A percentile compares a stretch with the other conserved stretches of the same genome.
phyloP scores from a whole-genome alignment of 2,888 invertebrate species.

The Microdon myrmicae region DNA sequence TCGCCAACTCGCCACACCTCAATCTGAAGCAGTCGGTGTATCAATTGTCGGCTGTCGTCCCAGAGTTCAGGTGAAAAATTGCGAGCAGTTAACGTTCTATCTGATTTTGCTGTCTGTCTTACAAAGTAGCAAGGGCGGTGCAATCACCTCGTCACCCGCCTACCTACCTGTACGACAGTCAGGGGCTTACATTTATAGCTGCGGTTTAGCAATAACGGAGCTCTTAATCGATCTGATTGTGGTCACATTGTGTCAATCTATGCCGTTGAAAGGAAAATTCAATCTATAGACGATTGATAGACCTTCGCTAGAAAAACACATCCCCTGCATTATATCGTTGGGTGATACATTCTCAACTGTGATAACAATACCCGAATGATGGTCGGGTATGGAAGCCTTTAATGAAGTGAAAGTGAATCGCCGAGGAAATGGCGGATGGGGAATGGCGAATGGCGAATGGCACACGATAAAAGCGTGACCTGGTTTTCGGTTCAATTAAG shows the following conservation, averaged over 20 bases:
- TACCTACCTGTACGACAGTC: conserved; percentile 13
- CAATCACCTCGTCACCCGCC: not conserved
- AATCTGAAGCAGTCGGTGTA: not conserved
- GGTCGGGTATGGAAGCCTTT: conserved; percentile 18
- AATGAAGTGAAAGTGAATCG: conserved; percentile 34
- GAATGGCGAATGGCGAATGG: too few relatives aligned
- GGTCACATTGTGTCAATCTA: conserved; percentile 47
- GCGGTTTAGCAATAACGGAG: conserved; percentile 42
- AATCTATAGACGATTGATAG: conserved; percentile 25
- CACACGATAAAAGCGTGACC: conserved; percentile 36
- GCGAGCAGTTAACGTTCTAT: conserved; percentile 18
- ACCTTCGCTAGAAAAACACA: conserved; percentile 41
- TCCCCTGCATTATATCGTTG: conserved; percentile 28
- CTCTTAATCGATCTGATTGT: conserved; percentile 51
- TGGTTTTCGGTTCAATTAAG: conserved; percentile 33
- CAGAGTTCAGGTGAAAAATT: conserved; percentile 44
- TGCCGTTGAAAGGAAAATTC: conserved; percentile 9
- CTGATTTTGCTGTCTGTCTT: conserved; percentile 24
- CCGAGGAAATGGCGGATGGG: not conserved
- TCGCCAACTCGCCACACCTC: conserved; percentile 34
- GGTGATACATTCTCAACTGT: conserved; percentile 35
- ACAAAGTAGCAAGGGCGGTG: conserved; percentile 19
- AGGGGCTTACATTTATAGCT: conserved; percentile 34
- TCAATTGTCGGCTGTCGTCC: conserved; percentile 25
- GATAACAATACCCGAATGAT: conserved; percentile 16